These are phyloP conservation scores for Horisme vitalbata DNA, from an alignment of 2,888 invertebrate species.

Conservation along the genomic window DNA sequence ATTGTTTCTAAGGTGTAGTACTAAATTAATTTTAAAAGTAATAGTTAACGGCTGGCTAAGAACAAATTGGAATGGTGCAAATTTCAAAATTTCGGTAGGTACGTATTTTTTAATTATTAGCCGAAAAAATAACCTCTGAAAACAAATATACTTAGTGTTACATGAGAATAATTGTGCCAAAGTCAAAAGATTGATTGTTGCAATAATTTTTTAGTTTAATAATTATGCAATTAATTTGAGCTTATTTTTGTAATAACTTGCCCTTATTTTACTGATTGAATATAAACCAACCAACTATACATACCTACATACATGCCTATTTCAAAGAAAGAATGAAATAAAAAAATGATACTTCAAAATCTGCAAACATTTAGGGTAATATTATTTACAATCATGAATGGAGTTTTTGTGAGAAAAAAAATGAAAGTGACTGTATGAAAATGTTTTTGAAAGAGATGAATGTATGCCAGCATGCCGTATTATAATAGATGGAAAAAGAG, in stretches of 20 bases:
- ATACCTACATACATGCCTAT: too few relatives aligned
- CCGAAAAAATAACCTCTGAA: slow-evolving; percentile 15
- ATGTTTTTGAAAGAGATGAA: too few relatives aligned
- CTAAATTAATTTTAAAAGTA: slow-evolving; percentile 49
- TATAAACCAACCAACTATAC: background rate
- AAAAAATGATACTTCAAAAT: too few relatives aligned
- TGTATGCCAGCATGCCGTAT: too few relatives aligned
- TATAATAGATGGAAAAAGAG: too few relatives aligned
- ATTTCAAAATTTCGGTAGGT: too few relatives aligned
- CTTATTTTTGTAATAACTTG: slow-evolving; percentile 38
- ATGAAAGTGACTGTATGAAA: too few relatives aligned
- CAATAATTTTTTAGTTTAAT: slow-evolving; percentile 54
- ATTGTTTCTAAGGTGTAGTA: slow-evolving; percentile 54
- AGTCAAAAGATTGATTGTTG: slow-evolving; percentile 62
- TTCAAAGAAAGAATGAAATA: too few relatives aligned
- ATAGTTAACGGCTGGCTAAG: slow-evolving; percentile 50
- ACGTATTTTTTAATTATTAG: too few relatives aligned
- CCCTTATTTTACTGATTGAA: slow-evolving; percentile 25
- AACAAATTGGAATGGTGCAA: slow-evolving; percentile 40
- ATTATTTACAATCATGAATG: too few relatives aligned
- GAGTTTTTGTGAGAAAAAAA: too few relatives aligned
- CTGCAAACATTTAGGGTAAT: too few relatives aligned
- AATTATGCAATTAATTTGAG: slow-evolving; percentile 32
- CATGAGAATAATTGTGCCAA: slow-evolving; percentile 63
- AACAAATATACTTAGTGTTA: slow-evolving; percentile 27